Conservation (phyloP, 2,113 vertebrate species). For the Microcebus jonahi region DNA sequence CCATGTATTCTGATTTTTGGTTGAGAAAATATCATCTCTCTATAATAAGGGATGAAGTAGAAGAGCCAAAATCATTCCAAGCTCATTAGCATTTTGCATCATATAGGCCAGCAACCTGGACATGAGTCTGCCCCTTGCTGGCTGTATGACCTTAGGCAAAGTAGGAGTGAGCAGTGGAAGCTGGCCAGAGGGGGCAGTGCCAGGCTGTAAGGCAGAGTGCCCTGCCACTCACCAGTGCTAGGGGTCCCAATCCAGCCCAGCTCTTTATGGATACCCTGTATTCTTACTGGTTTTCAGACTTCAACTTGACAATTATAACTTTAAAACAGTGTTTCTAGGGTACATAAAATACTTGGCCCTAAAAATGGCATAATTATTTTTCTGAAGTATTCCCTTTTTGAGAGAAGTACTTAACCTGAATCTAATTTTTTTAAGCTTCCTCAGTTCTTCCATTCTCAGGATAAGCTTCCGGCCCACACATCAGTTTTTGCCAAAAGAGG, state of each 20-base stretch:
- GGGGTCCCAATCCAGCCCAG: neutral
- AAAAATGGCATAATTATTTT: slow-evolving; percentile 22
- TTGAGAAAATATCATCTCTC: neutral
- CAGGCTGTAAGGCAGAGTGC: neutral
- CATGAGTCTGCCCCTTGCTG: neutral
- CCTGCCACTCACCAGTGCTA: neutral
- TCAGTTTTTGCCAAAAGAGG: neutral
- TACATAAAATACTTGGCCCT: neutral
- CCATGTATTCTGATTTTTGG: neutral
- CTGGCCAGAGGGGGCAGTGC: neutral
- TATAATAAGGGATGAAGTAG: neutral
- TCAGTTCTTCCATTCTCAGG: slow-evolving; percentile 27
- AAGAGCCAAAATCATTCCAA: neutral
- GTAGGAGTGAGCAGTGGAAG: neutral
- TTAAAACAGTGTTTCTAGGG: slow-evolving; percentile 10
- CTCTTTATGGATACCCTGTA: neutral
- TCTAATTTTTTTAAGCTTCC: neutral
- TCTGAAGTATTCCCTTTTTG: neutral
- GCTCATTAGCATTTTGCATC: neutral
- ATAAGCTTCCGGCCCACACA: neutral
- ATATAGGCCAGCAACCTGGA: neutral
- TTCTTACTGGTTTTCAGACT: neutral
- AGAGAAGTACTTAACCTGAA: slow-evolving; percentile 12
- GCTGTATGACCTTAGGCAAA: neutral
- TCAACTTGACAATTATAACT: neutral